phyloP scores from a whole-genome alignment of 2,888 invertebrate genomes.

The Cephus nigrinus region DNA sequence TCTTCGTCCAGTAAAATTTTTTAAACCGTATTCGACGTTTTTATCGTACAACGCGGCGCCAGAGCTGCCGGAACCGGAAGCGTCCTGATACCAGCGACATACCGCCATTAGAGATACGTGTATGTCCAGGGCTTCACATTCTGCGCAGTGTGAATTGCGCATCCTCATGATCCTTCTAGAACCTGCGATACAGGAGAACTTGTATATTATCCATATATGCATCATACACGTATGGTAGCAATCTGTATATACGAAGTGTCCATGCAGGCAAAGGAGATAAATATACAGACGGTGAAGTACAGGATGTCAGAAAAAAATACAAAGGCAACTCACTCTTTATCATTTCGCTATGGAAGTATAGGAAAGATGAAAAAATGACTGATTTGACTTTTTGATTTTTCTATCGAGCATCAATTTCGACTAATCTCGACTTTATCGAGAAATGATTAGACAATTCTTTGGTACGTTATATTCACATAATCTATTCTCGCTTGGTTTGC shows the following conservation, averaged over 20 bases:
- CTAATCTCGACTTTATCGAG: not conserved
- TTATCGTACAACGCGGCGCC: constrained; percentile 13
- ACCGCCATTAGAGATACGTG: constrained; percentile 21
- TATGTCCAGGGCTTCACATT: not conserved
- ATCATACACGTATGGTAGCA: not conserved
- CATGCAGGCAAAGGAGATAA: not conserved
- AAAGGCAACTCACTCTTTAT: not conserved
- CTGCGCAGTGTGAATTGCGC: not conserved
- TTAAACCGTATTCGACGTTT: constrained; percentile 11
- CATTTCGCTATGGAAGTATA: not conserved
- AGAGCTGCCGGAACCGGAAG: constrained; percentile 29
- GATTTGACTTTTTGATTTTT: not conserved
- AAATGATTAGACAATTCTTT: not conserved
- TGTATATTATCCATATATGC: not conserved
- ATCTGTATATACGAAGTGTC: not conserved
- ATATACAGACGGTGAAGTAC: not conserved
- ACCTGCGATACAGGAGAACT: not conserved
- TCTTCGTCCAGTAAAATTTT: not conserved
- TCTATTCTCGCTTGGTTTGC: not conserved
- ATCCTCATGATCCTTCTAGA: not conserved
- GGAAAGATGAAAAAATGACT: not conserved
- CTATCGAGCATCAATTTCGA: not conserved
- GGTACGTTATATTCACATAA: not conserved
- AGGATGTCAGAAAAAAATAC: not conserved
- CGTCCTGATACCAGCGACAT: constrained; percentile 27